Base-by-base conservation (phyloP, 1,140 invertebrate species). In the Phocides pigmalion region DNA sequence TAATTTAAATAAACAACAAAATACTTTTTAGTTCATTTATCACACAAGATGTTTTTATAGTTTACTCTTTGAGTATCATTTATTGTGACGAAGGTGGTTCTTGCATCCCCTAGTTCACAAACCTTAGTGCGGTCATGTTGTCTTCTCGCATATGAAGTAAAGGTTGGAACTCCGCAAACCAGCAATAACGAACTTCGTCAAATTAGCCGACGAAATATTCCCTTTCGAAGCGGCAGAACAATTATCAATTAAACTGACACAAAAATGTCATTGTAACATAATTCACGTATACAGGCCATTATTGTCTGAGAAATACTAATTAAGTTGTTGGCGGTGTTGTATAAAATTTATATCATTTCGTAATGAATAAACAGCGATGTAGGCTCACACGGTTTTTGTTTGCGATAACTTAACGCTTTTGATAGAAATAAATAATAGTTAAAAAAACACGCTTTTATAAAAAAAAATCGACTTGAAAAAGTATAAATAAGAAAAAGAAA, bases 341-440 rank as follows among this genome's bases (percentile, higher is more conserved):
- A 25, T 51, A 51, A 51, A 35, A 49, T 25, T 51, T 37, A 32
- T 51, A 35, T 51, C 49, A 17, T 35, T 50, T 32, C 47, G 47
- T 16, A 50, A 51, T 35, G 12, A 51, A 9, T 35, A 35, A 51
- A 32, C 22, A 50, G 11, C 20, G 15, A 15, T 35, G 28, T 37
- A 16, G n/a, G 28, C 49, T 51, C 49, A 51, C 49, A 51, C 49
- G 49, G 49, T 35, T 35, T 50, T 51, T 35, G 9, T 8, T 51
- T 35, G 9, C 16, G 25, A 22, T 32, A 50, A 28, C 16, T 35
- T 35, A 35, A 35, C 35, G 25, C 16, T 32, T 12, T 51, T 51
- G 17, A 32, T 46, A 4, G n/a, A 3, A 8, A 28, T 28, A 8
- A 28, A 28, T 28, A 8, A 28, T 28, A 8, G 25, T 28, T n/a